These are phyloP conservation scores for Panagrolaimus sp. DNA, from an alignment of 1,140 invertebrate species.

Conservation along the genomic window DNA sequence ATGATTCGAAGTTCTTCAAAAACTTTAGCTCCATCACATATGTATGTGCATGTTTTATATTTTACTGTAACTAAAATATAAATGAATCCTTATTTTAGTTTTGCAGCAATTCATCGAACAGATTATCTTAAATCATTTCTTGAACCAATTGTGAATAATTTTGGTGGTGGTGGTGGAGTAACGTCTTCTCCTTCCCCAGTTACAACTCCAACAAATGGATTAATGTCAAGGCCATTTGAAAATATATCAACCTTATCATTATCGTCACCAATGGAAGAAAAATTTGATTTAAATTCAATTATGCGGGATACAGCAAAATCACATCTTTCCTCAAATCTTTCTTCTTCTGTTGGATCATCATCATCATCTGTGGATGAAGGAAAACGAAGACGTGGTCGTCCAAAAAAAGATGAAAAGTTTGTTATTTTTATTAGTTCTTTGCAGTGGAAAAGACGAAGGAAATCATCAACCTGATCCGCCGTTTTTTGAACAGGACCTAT, in stretches of 20 bases:
- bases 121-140: not conserved
- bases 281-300: not conserved
- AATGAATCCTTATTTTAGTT: not conserved
- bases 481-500: too few species aligned
- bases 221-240: not conserved
- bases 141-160: not conserved
- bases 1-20: slow-evolving; percentile 38
- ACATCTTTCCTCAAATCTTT: not conserved
- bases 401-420: slow-evolving; percentile 6
- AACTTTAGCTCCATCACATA: slow-evolving; percentile 52
- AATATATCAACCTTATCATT: not conserved
- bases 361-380: not conserved
- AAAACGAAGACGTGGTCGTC: not conserved
- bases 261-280: not conserved
- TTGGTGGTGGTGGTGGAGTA: not conserved
- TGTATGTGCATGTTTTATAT: slow-evolving; percentile 39
- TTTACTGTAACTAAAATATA: not conserved
- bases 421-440: too few species aligned
- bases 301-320: not conserved
- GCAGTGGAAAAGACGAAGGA: too few species aligned
- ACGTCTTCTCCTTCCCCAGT: not conserved
- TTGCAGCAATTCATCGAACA: not conserved
- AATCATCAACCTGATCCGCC: too few species aligned
- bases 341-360: not conserved
- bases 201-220: not conserved